These are phyloP conservation scores for Vespertilio murinus DNA, from an alignment of 2,797 vertebrate species.

Conservation along the genomic window DNA sequence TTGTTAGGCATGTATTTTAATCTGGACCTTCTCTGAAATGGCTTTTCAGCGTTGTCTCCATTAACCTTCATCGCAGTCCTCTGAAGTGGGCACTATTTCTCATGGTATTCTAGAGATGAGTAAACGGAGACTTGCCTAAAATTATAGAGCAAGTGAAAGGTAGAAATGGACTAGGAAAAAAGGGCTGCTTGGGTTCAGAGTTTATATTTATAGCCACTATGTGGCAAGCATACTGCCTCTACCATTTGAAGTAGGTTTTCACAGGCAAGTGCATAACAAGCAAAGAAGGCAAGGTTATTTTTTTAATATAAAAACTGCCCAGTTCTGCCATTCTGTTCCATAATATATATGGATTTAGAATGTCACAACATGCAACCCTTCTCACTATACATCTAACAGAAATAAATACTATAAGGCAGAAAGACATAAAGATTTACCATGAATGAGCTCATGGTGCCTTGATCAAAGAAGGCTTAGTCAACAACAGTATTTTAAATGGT, in stretches of 20 bases:
- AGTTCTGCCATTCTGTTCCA: not conserved
- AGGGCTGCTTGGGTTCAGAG: not conserved
- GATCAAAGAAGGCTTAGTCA: slow-evolving; percentile 40
- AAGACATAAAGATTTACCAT: slow-evolving; percentile 36
- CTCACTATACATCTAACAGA: not conserved
- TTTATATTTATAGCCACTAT: not conserved
- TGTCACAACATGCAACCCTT: not conserved
- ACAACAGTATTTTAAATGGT: slow-evolving; percentile 29
- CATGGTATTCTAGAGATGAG: not conserved
- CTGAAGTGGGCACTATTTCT: not conserved
- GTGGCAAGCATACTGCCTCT: not conserved
- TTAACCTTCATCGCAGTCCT: not conserved
- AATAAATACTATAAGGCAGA: slow-evolving; percentile 10
- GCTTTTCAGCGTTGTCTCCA: not conserved
- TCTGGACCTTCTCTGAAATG: not conserved
- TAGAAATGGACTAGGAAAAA: not conserved
- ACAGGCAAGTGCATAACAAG: not conserved
- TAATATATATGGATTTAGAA: not conserved
- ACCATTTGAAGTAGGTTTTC: not conserved
- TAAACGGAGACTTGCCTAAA: not conserved
- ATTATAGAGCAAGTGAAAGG: not conserved
- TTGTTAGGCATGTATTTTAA: not conserved
- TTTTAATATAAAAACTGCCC: not conserved
- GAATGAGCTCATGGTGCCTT: slow-evolving; percentile 33
- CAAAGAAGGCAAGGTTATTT: not conserved